Percentiles rank a stretch among this genome's conserved stretches.
Evolutionary conservation across 2,888 invertebrate genomes (phyloP).

Genomic region (Campopleginae sp.): DNA sequence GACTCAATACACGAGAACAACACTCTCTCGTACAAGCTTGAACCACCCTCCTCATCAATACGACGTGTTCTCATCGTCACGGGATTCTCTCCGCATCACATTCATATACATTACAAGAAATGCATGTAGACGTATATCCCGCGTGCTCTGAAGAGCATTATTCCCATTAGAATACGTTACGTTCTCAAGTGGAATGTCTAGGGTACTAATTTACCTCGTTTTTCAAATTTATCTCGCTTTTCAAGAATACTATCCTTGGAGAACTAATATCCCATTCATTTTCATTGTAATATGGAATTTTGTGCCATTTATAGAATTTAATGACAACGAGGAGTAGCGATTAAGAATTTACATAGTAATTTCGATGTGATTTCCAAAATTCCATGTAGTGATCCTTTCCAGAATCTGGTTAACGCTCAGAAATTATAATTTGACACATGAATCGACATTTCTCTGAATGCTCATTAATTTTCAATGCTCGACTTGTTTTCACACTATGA

Average conservation of each 20-base stretch:
- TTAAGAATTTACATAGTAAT: neutral
- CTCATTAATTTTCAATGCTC: neutral
- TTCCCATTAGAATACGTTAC: constrained; percentile 4
- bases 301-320: neutral
- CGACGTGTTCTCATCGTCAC: constrained; percentile 43
- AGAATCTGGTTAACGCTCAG: neutral
- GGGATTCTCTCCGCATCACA: constrained; percentile 25
- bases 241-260: neutral
- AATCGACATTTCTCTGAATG: neutral
- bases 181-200: constrained; percentile 2
- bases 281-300: neutral
- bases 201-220: neutral
- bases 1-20: constrained; percentile 37
- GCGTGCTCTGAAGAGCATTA: constrained; percentile 10
- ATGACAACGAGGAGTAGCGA: neutral
- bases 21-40: constrained; percentile 29
- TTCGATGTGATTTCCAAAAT: neutral
- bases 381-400: neutral
- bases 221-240: neutral
- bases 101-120: constrained; percentile 26
- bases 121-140: neutral
- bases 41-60: constrained; percentile 48
- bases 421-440: neutral
- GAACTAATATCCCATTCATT: neutral
- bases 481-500: neutral